Evolutionary conservation across 2,113 vertebrate genomes (phyloP), one percentile per base, ranked within the genome.

Genomic region (Acanthisitta chloris): DNA sequence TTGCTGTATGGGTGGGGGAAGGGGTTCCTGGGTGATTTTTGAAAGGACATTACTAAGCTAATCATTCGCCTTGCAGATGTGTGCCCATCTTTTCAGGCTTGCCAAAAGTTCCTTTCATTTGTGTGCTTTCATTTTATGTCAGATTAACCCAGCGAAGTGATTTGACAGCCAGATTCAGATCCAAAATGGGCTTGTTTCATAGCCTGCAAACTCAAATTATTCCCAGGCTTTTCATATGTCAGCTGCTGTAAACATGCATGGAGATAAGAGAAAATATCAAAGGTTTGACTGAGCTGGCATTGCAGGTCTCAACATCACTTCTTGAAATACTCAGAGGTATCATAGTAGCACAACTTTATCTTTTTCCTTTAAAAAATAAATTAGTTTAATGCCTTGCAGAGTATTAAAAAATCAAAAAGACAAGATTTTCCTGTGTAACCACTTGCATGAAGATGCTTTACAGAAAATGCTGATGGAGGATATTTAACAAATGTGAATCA

Each of bases 111-210:
- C 9, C 51, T 58, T 69, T 96, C 57, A 87, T 91, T 86, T 91
- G 17, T 58, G 31, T 70, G 61, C 38, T 92, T 97, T 95, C 54
- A 78, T 94, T 97, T 95, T 92, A 28, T 91, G 65, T 97, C 88
- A 86, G 81, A 90, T 82, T 93, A 95, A 94, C 49, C 59, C 57
- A 73, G 48, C 3, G 1, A 96, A 95, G 38, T 69, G 77, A 84
- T 52, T 85, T 96, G 88, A 96, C 76, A 93, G 70, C 48, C 70
- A 81, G 79, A 92, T 91, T 86, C 58, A 93, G 34, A 93, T 82
- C 58, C 58, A 90, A 96, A 96, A 81, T 49, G 48, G 67, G 55
- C 7, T 91, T 55, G 34, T 92, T 96, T 94, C 65, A 81, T 49
- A 74, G 64, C 59, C 57, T 88, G 58, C 18, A 95, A 95, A 51